Conservation (phyloP, 2,888 invertebrate species). For the Argyresthia albistria region DNA sequence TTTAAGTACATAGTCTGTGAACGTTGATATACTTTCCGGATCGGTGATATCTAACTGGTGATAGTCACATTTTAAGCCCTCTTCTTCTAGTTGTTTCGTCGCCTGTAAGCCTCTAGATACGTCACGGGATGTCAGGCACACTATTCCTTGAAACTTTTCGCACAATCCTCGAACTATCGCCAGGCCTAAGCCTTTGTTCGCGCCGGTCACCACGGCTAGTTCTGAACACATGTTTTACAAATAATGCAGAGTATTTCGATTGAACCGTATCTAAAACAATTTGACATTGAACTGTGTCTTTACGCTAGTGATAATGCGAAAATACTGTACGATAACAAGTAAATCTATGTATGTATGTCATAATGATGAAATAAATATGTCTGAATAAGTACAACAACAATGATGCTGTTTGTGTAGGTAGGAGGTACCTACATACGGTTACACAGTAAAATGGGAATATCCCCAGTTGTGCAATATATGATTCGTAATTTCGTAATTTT, state of each 20-base stretch:
- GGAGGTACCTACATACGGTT: no score
- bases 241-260: background rate
- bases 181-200: constrained; percentile 81
- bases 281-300: no score
- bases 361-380: no score
- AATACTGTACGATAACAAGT: no score
- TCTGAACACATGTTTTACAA: constrained; percentile 20
- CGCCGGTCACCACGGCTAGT: constrained; percentile 75
- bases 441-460: no score
- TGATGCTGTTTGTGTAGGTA: no score
- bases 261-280: no score
- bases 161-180: constrained; percentile 77
- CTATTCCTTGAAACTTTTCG: constrained; percentile 74
- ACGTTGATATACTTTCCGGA: constrained; percentile 64
- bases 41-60: constrained; percentile 80
- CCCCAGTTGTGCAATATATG: no score
- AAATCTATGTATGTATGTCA: no score
- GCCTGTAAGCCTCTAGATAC: constrained; percentile 68
- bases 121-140: constrained; percentile 80
- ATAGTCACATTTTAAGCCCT: constrained; percentile 64
- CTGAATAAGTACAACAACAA: no score
- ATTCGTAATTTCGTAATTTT: no score
- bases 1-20: constrained; percentile 65
- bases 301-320: no score
- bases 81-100: constrained; percentile 63